These are phyloP conservation scores for Prinia subflava DNA, from an alignment of 2,113 vertebrate genomes.

Conservation along the genomic window DNA sequence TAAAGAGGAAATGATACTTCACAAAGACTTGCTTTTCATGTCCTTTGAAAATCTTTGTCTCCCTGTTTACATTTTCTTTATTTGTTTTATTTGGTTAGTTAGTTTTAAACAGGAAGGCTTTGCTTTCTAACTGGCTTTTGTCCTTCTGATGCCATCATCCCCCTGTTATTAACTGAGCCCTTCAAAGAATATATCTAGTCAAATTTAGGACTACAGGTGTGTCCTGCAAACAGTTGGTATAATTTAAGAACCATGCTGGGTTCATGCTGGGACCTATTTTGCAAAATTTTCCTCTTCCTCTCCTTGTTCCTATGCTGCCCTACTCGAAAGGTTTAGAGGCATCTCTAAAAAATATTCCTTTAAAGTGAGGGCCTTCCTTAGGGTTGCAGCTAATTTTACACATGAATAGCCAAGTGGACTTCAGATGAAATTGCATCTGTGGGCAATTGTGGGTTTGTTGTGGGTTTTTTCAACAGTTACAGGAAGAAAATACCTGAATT, in stretches of 20 bases:
- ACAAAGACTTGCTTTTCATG: background rate
- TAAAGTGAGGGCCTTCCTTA: background rate
- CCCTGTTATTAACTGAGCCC: background rate
- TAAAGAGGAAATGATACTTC: background rate
- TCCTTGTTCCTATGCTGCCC: background rate
- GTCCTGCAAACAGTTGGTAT: conserved; percentile 33
- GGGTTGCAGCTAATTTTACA: background rate
- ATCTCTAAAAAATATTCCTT: background rate
- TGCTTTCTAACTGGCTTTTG: background rate
- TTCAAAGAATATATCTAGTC: background rate
- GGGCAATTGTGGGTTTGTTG: background rate
- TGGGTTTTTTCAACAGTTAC: background rate
- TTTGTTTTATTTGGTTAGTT: background rate
- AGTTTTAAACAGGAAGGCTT: conserved; percentile 29
- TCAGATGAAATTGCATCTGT: background rate
- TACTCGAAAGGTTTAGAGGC: background rate
- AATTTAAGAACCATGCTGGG: conserved; percentile 12
- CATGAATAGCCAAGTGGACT: background rate
- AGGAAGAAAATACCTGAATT: background rate
- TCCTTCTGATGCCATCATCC: background rate
- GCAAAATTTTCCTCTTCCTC: conserved; percentile 41
- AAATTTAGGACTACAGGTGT: conserved; percentile 38
- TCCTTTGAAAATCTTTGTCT: conserved; percentile 8
- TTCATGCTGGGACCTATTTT: conserved; percentile 34
- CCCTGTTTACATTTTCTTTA: background rate